Conservation (phyloP, 2,113 vertebrate genomes). For the Oreochromis spilurus region DNA sequence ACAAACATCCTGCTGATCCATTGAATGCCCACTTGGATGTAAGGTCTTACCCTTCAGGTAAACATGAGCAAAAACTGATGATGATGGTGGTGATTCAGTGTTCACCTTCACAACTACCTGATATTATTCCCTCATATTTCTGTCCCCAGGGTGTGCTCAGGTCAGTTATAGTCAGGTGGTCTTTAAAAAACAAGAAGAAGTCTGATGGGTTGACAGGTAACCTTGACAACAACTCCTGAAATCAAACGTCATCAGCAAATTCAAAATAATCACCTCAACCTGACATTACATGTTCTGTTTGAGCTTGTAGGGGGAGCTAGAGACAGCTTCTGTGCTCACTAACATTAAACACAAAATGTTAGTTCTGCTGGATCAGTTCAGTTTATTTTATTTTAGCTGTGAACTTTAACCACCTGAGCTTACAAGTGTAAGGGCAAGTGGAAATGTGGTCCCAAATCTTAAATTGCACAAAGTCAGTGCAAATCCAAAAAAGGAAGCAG, state of each 20-base stretch:
- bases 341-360: neutral
- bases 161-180: neutral
- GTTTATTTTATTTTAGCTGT: neutral
- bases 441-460: neutral
- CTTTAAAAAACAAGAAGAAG: neutral
- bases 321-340: neutral
- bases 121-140: neutral
- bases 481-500: neutral
- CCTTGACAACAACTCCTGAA: neutral
- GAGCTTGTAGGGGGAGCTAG: neutral
- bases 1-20: neutral
- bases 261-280: neutral
- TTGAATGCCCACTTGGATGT: neutral
- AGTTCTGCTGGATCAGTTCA: neutral
- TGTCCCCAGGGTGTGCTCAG: neutral
- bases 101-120: neutral
- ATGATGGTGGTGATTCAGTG: neutral
- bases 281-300: neutral
- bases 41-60: neutral
- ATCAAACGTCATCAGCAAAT: neutral
- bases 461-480: neutral
- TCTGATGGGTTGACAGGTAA: neutral
- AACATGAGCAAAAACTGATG: neutral
- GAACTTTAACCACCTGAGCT: neutral
- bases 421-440: neutral